Conservation (phyloP, 1,140 invertebrate species). For the Diabrotica virgifera region DNA sequence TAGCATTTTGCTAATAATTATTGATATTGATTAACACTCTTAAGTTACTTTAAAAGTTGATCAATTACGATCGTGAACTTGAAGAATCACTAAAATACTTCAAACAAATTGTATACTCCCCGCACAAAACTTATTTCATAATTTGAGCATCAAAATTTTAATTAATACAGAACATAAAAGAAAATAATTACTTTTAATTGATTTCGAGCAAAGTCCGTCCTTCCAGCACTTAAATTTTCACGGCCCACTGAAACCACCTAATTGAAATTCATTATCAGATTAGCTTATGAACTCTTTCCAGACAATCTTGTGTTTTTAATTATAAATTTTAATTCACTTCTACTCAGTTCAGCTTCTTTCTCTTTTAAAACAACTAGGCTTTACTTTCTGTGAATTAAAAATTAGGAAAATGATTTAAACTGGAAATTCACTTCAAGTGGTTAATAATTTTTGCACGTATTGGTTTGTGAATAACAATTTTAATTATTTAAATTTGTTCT, state of each 20-base stretch:
- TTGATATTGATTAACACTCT: no score
- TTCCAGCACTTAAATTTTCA: not conserved
- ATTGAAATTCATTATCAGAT: conserved; percentile 3
- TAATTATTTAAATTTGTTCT: no score
- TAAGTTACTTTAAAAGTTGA: no score
- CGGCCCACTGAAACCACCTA: not conserved
- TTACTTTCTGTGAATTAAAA: no score
- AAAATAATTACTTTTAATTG: conserved; percentile 1
- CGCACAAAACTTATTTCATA: not conserved
- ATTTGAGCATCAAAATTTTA: not conserved
- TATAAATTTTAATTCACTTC: not conserved
- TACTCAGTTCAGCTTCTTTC: not conserved
- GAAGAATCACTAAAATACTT: not conserved
- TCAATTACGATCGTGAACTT: not conserved
- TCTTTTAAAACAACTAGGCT: not conserved
- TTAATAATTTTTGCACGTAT: no score
- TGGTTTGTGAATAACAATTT: no score
- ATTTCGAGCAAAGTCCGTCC: not conserved
- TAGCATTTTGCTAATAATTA: no score
- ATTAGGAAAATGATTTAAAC: no score
- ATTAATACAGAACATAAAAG: conserved; percentile 3
- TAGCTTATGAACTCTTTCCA: not conserved
- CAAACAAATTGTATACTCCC: not conserved
- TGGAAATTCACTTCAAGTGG: no score
- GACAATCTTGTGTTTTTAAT: conserved; percentile 3